Conservation (phyloP, 2,797 vertebrate species). For the Tadarida brasiliensis region DNA sequence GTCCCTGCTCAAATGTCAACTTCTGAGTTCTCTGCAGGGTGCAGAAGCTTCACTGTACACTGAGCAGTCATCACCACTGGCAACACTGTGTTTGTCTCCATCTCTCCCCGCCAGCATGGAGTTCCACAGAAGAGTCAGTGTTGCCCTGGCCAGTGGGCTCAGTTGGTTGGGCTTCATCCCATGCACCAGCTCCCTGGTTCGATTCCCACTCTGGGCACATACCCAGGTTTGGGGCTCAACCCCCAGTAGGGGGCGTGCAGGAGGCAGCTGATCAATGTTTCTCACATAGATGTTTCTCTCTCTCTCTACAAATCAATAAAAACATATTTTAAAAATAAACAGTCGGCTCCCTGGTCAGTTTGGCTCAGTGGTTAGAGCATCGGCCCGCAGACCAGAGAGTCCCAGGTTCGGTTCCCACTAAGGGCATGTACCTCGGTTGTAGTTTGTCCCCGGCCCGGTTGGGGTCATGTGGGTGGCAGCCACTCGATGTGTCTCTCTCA, state of each 20-base stretch:
- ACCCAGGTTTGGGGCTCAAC: background rate
- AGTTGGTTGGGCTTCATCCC: background rate
- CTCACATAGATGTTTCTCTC: background rate
- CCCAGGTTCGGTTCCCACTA: too few relatives aligned
- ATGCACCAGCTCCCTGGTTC: background rate
- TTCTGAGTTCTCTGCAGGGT: background rate
- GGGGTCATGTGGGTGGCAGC: too few relatives aligned
- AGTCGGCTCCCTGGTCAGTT: too few relatives aligned
- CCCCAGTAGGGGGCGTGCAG: background rate
- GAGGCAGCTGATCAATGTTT: background rate
- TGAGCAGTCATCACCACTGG: fast-evolving
- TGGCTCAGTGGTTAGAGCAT: too few relatives aligned
- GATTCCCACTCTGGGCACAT: background rate
- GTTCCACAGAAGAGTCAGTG: background rate
- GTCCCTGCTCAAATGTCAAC: background rate
- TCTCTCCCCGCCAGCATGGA: background rate
- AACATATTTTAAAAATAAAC: background rate
- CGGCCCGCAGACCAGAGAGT: too few relatives aligned
- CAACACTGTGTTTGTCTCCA: fast-evolving
- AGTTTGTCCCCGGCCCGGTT: too few relatives aligned
- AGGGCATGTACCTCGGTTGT: too few relatives aligned
- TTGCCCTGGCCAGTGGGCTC: background rate
- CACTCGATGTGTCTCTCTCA: too few relatives aligned
- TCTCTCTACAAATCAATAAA: background rate
- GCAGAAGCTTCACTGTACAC: background rate